Percentiles rank a stretch among this genome's conserved stretches.
Evolutionary conservation across 2,888 invertebrate genomes (phyloP).

Genomic region (Leptopilina myrica): DNA sequence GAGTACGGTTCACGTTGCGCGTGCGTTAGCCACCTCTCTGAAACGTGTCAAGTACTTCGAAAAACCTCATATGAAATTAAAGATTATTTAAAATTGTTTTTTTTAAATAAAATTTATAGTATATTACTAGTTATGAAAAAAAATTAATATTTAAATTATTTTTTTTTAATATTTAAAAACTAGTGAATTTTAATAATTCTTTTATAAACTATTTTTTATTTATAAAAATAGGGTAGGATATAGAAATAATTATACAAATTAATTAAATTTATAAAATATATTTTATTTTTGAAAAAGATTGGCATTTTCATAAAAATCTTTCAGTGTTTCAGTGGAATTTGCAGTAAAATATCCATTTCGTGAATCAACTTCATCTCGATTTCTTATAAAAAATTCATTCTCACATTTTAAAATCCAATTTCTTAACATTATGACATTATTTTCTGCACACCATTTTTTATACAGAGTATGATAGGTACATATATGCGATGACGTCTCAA

Average conservation of each 20-base stretch:
- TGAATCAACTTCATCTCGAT: background rate
- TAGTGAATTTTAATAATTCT: too few relatives aligned
- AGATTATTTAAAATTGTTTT: too few relatives aligned
- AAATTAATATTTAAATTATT: too few relatives aligned
- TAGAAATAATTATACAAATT: background rate
- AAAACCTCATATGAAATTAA: too few relatives aligned
- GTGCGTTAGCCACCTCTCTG: background rate
- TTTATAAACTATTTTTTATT: background rate
- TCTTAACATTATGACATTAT: background rate
- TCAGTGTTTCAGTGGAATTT: background rate
- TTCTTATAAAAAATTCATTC: background rate
- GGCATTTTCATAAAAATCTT: constrained; percentile 7
- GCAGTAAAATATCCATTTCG: constrained; percentile 4
- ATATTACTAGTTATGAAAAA: too few relatives aligned
- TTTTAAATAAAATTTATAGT: too few relatives aligned
- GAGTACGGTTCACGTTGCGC: background rate
- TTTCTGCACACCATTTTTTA: constrained; percentile 2
- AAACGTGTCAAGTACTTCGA: too few relatives aligned
- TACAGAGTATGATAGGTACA: constrained; percentile 1
- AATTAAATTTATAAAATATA: background rate
- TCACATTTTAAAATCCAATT: constrained; percentile 1
- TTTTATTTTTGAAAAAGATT: background rate
- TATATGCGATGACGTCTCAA: background rate
- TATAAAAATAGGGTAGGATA: background rate
- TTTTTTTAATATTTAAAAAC: too few relatives aligned